Evolutionary conservation across 2,888 invertebrate genomes (phyloP).

Genomic region (Leucophenga montana): DNA sequence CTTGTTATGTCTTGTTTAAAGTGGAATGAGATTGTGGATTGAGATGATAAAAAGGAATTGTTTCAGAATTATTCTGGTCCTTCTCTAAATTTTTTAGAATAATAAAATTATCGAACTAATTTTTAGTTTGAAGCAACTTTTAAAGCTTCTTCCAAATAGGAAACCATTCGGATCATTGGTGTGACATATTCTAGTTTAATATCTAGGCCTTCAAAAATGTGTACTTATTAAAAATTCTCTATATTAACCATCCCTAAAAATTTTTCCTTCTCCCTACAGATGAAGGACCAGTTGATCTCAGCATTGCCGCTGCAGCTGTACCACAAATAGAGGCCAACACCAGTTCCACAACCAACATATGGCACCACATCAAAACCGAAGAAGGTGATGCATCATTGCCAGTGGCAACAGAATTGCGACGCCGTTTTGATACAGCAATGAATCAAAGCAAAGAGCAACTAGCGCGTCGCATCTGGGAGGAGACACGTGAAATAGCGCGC

Average conservation of each 20-base stretch:
- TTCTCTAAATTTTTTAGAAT: no score
- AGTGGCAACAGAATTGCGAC: conserved; percentile 49
- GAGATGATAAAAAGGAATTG: no score
- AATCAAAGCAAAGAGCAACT: conserved; percentile 65
- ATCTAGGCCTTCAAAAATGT: no score
- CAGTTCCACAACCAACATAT: neutral
- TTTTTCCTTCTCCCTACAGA: conserved; percentile 44
- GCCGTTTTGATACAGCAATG: conserved; percentile 53
- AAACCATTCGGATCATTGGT: no score
- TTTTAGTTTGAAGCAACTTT: no score
- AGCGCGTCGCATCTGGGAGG: conserved; percentile 69
- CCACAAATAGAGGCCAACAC: conserved; percentile 37
- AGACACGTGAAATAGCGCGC: conserved; percentile 69
- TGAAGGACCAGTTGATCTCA: conserved; percentile 70
- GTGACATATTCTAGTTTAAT: no score
- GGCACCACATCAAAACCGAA: neutral
- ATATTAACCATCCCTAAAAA: neutral
- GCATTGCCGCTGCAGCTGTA: conserved; percentile 58
- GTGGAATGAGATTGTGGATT: no score
- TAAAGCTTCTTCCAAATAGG: no score
- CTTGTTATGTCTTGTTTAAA: no score
- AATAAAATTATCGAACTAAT: no score
- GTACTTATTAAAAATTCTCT: neutral
- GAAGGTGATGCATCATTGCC: conserved; percentile 37
- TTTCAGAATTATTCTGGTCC: no score